A percentile compares a stretch with the other conserved stretches of the same genome.
phyloP scores from a whole-genome alignment of 2,113 vertebrate genomes.

The Phodopus roborovskii region DNA sequence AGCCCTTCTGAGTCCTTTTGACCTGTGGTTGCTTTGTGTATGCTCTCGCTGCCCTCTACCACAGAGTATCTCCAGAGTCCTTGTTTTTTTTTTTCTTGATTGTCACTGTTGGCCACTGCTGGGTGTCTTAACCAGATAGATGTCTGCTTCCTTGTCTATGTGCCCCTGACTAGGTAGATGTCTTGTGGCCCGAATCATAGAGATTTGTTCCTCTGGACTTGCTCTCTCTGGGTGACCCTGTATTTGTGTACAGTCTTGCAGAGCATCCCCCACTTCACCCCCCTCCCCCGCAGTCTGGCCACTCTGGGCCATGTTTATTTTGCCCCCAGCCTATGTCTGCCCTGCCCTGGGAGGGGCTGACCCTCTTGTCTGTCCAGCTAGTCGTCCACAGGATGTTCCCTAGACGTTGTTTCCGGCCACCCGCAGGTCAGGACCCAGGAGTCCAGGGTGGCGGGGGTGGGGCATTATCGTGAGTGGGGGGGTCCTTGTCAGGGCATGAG shows the following conservation, averaged over 20 bases:
- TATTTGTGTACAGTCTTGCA: constrained; percentile 53
- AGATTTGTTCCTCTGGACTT: constrained; percentile 60
- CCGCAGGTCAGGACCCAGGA: constrained; percentile 76
- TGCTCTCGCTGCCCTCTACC: neutral
- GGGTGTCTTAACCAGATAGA: constrained; percentile 27
- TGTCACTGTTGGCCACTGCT: neutral
- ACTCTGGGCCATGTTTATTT: constrained; percentile 71
- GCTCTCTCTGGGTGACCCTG: constrained; percentile 57
- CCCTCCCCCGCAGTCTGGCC: constrained; percentile 68
- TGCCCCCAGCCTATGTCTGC: constrained; percentile 75
- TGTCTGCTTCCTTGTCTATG: constrained; percentile 15
- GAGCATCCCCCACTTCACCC: neutral
- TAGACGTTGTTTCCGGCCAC: constrained; percentile 76
- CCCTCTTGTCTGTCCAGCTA: constrained; percentile 76
- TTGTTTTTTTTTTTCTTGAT: neutral
- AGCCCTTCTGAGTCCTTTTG: neutral
- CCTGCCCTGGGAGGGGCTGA: constrained; percentile 74
- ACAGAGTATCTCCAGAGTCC: neutral
- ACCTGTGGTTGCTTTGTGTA: neutral
- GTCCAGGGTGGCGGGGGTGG: constrained; percentile 69
- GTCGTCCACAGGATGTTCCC: constrained; percentile 82
- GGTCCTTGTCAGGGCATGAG: constrained; percentile 69
- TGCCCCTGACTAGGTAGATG: constrained; percentile 6
- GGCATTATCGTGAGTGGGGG: constrained; percentile 5
- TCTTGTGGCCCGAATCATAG: constrained; percentile 49